These are phyloP conservation scores for Heliconius aoede DNA, from an alignment of 2,888 invertebrate genomes.

Conservation along the genomic window DNA sequence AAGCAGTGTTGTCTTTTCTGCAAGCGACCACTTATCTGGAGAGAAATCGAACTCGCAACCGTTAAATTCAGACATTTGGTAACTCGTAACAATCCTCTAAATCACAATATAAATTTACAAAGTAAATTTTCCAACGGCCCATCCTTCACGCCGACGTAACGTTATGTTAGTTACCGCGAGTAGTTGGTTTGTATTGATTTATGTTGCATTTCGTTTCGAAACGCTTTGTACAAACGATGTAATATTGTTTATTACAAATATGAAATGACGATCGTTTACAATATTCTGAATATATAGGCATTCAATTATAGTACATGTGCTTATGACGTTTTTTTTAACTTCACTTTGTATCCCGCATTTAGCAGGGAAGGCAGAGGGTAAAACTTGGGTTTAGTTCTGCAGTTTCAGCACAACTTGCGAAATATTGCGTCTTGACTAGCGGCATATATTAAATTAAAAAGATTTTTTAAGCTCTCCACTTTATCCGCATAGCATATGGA, in stretches of 20 bases:
- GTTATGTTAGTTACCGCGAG: background rate
- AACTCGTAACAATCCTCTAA: background rate
- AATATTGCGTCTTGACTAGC: background rate
- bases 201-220: slow-evolving; percentile 32
- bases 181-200: slow-evolving; percentile 29
- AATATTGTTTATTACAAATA: slow-evolving; percentile 17
- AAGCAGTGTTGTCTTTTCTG: too few relatives aligned
- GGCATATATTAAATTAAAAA: too few relatives aligned
- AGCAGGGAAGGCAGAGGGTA: background rate
- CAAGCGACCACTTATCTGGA: too few relatives aligned
- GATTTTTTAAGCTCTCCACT: background rate
- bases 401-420: background rate
- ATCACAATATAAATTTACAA: background rate
- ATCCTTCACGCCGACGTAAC: background rate
- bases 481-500: background rate
- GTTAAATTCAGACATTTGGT: background rate
- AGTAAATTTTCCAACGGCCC: background rate
- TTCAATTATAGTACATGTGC: background rate
- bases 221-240: slow-evolving; percentile 17
- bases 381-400: background rate
- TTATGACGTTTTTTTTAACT: background rate
- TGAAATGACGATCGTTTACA: slow-evolving; percentile 1
- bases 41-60: too few relatives aligned
- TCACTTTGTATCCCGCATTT: background rate
- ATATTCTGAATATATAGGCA: background rate